These are phyloP conservation scores for Thaumetopoea pityocampa DNA, from an alignment of 1,140 invertebrate genomes.

Conservation along the genomic window DNA sequence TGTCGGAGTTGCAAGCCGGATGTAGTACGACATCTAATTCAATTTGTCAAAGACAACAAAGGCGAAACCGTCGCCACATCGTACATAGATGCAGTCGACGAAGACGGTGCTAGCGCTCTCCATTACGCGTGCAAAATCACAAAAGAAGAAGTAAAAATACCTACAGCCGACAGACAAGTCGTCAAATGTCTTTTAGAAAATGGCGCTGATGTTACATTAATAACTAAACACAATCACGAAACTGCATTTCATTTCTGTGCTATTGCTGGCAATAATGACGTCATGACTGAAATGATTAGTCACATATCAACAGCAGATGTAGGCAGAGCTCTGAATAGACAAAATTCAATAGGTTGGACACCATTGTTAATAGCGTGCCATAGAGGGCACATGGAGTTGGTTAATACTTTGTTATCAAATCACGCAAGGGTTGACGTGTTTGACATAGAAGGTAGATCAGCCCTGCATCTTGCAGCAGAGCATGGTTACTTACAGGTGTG, in stretches of 20 bases:
- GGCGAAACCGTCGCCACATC: slow-evolving; percentile 82
- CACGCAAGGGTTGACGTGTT: slow-evolving; percentile 99
- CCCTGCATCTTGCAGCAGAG: slow-evolving; percentile 96
- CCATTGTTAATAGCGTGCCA: slow-evolving; percentile 95
- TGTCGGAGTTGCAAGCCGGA: slow-evolving; percentile 90
- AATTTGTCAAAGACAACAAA: slow-evolving; percentile 87
- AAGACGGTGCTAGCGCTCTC: slow-evolving; percentile 94
- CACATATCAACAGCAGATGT: slow-evolving; percentile 91
- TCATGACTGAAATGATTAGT: slow-evolving; percentile 94
- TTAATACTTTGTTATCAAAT: slow-evolving; percentile 90
- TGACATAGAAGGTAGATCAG: slow-evolving; percentile 96
- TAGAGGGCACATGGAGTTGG: slow-evolving; percentile 87
- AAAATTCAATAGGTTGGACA: slow-evolving; percentile 95
- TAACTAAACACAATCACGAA: slow-evolving; percentile 91
- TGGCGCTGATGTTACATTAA: slow-evolving; percentile 90
- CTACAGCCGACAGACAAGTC: slow-evolving; percentile 92
- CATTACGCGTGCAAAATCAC: slow-evolving; percentile 92
- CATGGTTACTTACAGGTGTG: slow-evolving; percentile 95
- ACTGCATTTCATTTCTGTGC: slow-evolving; percentile 97
- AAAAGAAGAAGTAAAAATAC: slow-evolving; percentile 83
- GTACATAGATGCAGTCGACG: slow-evolving; percentile 89
- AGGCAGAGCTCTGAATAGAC: slow-evolving; percentile 95
- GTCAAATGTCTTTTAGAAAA: slow-evolving; percentile 91
- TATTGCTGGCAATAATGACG: slow-evolving; percentile 95
- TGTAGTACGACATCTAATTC: slow-evolving; percentile 89